Evolutionary conservation across 2,797 vertebrate genomes (phyloP).

Genomic region (Staurois parvus): DNA sequence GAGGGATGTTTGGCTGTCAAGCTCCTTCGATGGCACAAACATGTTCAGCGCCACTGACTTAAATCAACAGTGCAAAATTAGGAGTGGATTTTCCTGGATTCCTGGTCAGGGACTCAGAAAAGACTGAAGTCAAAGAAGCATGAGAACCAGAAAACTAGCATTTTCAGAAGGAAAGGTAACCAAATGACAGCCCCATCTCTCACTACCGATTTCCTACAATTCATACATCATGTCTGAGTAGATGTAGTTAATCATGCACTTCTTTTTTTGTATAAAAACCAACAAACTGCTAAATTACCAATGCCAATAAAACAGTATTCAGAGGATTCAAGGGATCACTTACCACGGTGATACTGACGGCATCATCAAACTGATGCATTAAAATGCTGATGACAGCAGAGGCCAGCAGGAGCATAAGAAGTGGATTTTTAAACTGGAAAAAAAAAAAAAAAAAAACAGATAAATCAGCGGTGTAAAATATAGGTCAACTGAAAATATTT

Average conservation of each 20-base stretch:
- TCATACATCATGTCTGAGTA: neutral
- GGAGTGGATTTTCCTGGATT: too few species aligned
- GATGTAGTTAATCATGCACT: neutral
- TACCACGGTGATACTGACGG: slow-evolving; percentile 99
- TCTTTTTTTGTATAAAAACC: neutral
- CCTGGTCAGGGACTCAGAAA: neutral
- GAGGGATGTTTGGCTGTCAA: too few species aligned
- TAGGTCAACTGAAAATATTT: too few species aligned
- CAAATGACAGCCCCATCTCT: neutral
- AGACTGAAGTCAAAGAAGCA: neutral
- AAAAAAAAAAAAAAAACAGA: slow-evolving; percentile 65
- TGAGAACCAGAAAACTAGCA: neutral
- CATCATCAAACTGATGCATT: slow-evolving; percentile 98
- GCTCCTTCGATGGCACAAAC: too few species aligned
- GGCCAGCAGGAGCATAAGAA: slow-evolving; percentile 94
- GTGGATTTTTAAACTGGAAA: slow-evolving; percentile 96
- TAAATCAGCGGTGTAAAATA: neutral
- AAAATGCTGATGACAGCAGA: slow-evolving; percentile 96
- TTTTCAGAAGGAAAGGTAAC: neutral
- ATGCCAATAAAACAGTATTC: neutral
- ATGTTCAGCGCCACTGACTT: too few species aligned
- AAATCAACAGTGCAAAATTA: too few species aligned
- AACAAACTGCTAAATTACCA: neutral
- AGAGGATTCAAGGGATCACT: slow-evolving; percentile 56
- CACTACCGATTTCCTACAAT: too few species aligned